Base-by-base conservation (phyloP, 2,888 invertebrate species). In the Cryptops parisi region DNA sequence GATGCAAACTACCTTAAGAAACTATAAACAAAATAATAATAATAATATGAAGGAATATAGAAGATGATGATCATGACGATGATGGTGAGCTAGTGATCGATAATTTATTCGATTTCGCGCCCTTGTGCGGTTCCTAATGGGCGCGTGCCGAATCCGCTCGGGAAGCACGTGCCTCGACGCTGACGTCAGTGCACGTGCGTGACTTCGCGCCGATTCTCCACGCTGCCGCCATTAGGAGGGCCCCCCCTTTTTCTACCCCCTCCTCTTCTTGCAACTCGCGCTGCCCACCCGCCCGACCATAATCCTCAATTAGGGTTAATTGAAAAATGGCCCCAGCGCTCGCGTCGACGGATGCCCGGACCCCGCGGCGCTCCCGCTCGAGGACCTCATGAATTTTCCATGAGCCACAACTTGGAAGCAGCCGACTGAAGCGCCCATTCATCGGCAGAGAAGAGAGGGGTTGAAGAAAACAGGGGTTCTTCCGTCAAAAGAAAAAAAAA, bases 181-280 rank as follows among this genome's bases (percentile, higher is more conserved):
- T 38, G 38, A 38, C 49, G 49, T 49, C 49, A 39, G 21, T 15
- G 39, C 49, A 49, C 49, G 40, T 49, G 49, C 49, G 49, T 49
- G 49, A 49, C 49, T 47, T 24, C 25, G 47, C 47, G 47, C 27
- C 47, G 47, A 47, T 47, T 47, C 47, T 24, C 27, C 47, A 47
- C 47, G 47, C 25, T 21, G 33, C 33, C 33, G 33, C 33, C 33
- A 33, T 33, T 33, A 33, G 33, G 33, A 15, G 33, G n/a, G n/a
- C n/a, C n/a, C n/a, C n/a, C n/a, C n/a, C n/a, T n/a, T n/a, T 9
- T 33, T 33, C 38, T 33, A 9, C 38, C 9, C 38, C 38, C 38
- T 33, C 38, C 38, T 33, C 38, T 15, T n/a, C 38, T 15, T 15
- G 15, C 38, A 33, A 12, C 38, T 33, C 38, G 9, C 38, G 15